Base-by-base conservation (phyloP, 2,113 vertebrate genomes). In the Onychostoma macrolepis region DNA sequence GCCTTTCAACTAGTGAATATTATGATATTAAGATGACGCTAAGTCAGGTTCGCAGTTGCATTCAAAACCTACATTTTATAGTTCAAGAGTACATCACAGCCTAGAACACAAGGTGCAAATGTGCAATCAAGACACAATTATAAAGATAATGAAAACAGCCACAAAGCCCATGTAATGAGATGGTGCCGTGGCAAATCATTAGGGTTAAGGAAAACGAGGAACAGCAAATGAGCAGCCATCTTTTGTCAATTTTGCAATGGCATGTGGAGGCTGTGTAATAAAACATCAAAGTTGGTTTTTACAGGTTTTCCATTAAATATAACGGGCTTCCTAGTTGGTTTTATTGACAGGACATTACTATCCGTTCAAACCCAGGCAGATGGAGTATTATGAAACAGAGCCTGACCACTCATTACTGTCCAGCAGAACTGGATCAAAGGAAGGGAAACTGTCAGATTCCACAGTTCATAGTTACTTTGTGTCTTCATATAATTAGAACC, bases 61-160 rank as follows among this genome's bases (percentile, higher is more conserved):
- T 67, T 67, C 28, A 87, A 90, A 88, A 38, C 45, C 87, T 87
- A 69, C 88, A 26, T 84, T 72, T 56, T 36, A 74, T 56, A 6
- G 45, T 74, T 33, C 4, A 71, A 36, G 21, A 21, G 80, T 45
- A 48, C 36, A 45, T 71, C 80, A 69, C 80, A 45, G 80, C 41
- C 26, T 21, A 83, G 69, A 83, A 63, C 65, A 38, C 48, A 80
- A 61, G 56, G 50, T 80, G 26, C 75, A 78, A 83, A 36, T 33
- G 63, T 71, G 69, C 50, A 58, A 28, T 38, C 69, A 43, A 28
- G 33, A 74, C 45, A 72, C 12, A 0, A 1, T 53, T 53, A 80
- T 58, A 5, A 38, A 38, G 81, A 72, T 83, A 30, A 28, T 83
- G 43, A 83, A 67, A 48, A 50, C 65, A 56, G 82, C 67, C 48